phyloP scores from a whole-genome alignment of 2,888 invertebrate genomes.

The Ptychoptera albimana region DNA sequence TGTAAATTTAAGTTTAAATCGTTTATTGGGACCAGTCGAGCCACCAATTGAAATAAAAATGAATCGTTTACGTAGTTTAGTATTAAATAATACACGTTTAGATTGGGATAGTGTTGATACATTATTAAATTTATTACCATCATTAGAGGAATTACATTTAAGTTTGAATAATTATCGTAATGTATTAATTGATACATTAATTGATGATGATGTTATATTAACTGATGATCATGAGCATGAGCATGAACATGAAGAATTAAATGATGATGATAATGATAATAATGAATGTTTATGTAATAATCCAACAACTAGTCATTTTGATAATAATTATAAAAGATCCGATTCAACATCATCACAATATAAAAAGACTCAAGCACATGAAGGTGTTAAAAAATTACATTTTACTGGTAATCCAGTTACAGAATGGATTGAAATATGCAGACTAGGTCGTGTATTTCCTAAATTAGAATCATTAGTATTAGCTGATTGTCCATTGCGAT shows the following conservation, averaged over 20 bases:
- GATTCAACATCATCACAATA: constrained; percentile 13
- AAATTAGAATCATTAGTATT: constrained; percentile 69
- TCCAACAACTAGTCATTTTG: background rate
- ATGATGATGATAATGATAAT: constrained; percentile 13
- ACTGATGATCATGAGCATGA: constrained; percentile 11
- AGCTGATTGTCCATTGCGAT: constrained; percentile 68
- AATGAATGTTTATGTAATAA: constrained; percentile 7
- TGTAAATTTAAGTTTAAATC: constrained; percentile 83
- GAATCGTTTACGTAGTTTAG: constrained; percentile 53
- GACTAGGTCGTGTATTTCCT: constrained; percentile 74
- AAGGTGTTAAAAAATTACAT: constrained; percentile 60
- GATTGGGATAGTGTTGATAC: constrained; percentile 71
- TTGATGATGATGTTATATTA: constrained; percentile 15
- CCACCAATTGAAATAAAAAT: constrained; percentile 27
- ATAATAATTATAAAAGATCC: constrained; percentile 8
- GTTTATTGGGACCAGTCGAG: constrained; percentile 52
- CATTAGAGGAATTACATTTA: constrained; percentile 79
- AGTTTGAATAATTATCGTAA: constrained; percentile 77
- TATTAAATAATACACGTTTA: constrained; percentile 74
- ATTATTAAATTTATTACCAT: constrained; percentile 57
- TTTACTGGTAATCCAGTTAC: constrained; percentile 79
- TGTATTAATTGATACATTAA: constrained; percentile 44
- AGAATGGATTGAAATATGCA: constrained; percentile 68
- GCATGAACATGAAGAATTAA: constrained; percentile 9
- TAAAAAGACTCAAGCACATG: constrained; percentile 36